Base-by-base conservation (phyloP, 2,888 invertebrate species). In the Panzeria rudis region DNA sequence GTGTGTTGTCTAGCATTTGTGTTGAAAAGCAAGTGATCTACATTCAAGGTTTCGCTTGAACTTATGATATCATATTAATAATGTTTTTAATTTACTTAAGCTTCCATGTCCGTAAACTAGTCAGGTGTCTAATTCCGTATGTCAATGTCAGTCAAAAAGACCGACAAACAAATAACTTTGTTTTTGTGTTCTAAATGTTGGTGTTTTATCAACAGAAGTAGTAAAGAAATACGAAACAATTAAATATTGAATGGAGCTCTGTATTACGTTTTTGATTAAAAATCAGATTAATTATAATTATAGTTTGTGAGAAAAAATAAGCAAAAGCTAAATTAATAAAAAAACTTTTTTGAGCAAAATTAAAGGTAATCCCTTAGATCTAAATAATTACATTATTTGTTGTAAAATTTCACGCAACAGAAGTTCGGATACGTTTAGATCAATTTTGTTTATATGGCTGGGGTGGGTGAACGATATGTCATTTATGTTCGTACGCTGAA, bases 51-150 rank as follows among this genome's bases (percentile, higher is more conserved):
- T 84, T 68, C 3, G 1, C 4, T 15, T 47, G 2, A 32, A 23
- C 9, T 72, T 54, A n/a, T 56, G 35, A 50, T 52, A 62, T 84
- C 54, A 69, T 47, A 73, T 77, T 72, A 68, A 64, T 79, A 56
- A 47, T 56, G 29, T 83, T 73, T 56, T 64, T 76, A 80, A 35
- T 23, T 64, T 79, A 64, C 62, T 80, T 72, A 76, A 71, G 75
- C 79, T 71, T 59, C 23, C 32, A 17, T 72, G 64, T 66, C 64
- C 72, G 66, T 52, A 50, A 47, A 7, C 2, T 35, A 50, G 25
- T 61, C 75, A 76, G 71, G 69, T 84, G 69, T 79, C 79, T 84
- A 59, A 71, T 79, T 75, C n/a, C 5, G 5, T 29, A 50, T 17
- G 20, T 32, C 50, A 50, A 32, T 50, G 32, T 50, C 32, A 68